These are phyloP conservation scores for Sepioteuthis lessoniana DNA, from an alignment of 2,888 invertebrate species.

Conservation along the genomic window DNA sequence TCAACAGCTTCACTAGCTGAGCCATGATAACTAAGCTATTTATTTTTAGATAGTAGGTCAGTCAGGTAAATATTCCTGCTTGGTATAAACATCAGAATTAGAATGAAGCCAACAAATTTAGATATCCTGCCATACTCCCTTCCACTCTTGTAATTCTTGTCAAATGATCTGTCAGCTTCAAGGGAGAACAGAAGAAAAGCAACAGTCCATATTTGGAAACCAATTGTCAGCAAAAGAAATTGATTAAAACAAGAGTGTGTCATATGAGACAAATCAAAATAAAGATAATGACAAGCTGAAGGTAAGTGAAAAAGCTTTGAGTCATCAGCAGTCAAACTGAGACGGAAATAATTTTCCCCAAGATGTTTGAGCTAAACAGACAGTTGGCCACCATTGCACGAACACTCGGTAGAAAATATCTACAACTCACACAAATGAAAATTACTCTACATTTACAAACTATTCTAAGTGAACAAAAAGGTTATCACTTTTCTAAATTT, in stretches of 20 bases:
- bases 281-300: neutral
- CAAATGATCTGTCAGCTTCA: neutral
- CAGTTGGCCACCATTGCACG: too few relatives aligned
- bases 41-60: neutral
- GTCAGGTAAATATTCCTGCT: neutral
- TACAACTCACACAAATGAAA: too few relatives aligned
- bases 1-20: neutral
- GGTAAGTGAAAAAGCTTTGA: neutral
- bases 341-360: neutral
- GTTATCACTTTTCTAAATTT: too few relatives aligned
- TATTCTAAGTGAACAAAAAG: too few relatives aligned
- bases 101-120: neutral
- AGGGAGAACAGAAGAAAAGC: neutral
- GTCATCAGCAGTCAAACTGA: neutral
- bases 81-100: neutral
- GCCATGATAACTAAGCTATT: neutral
- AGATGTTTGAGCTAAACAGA: neutral
- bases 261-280: neutral
- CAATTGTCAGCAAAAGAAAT: neutral
- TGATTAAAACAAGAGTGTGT: neutral
- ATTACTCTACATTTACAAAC: too few relatives aligned
- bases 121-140: neutral
- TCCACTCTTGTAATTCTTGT: neutral
- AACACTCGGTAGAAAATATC: too few relatives aligned
- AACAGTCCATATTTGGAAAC: neutral